phyloP scores from a whole-genome alignment of 2,113 vertebrate species.

The Spilogale gracilis region DNA sequence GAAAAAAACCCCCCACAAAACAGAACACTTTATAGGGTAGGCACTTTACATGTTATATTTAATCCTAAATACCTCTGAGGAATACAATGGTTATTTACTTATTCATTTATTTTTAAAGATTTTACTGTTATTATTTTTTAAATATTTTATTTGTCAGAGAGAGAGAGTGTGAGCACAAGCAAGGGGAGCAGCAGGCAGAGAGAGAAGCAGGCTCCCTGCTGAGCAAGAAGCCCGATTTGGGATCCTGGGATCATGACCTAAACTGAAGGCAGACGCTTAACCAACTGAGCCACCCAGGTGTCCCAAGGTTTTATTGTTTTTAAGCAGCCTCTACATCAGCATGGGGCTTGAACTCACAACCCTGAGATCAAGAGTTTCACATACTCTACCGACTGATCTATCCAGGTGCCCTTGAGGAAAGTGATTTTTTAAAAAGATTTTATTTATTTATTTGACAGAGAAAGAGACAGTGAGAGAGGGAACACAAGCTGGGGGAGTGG shows the following conservation, averaged over 20 bases:
- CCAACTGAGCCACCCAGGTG: no score
- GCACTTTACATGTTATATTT: constrained; percentile 33
- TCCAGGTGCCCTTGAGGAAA: not conserved
- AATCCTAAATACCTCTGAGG: constrained; percentile 8
- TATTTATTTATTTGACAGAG: no score
- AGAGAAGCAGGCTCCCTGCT: no score
- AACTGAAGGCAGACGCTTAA: no score
- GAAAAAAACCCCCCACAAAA: not conserved
- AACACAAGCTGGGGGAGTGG: no score
- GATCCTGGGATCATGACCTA: no score
- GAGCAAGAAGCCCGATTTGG: no score
- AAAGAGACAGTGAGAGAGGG: no score
- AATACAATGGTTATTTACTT: not conserved
- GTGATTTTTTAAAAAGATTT: not conserved
- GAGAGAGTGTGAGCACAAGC: no score
- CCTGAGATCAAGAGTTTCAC: not conserved
- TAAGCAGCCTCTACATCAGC: not conserved
- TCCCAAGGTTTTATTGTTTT: not conserved
- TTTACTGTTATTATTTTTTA: not conserved
- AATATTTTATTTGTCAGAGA: no score
- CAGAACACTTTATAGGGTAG: not conserved
- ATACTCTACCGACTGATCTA: not conserved
- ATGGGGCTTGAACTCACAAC: not conserved
- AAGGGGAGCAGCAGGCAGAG: no score
- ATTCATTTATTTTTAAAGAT: not conserved